phyloP scores from a whole-genome alignment of 92 coral and sea anemone species.

The Isaurus tuberculatus region DNA sequence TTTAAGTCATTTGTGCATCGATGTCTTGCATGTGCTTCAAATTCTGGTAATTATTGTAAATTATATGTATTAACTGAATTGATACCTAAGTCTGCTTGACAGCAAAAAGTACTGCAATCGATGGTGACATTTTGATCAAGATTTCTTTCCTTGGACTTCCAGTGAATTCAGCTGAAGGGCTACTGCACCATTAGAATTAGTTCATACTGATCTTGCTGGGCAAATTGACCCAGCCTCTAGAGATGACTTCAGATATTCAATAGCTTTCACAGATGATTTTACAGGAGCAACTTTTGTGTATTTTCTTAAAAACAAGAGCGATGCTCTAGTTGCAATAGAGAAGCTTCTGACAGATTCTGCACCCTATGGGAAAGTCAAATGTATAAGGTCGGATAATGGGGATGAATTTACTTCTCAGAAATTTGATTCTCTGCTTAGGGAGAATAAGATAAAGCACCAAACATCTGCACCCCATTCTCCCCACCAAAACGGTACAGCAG shows the following conservation, averaged over 20 bases:
- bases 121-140: not conserved
- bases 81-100: not conserved
- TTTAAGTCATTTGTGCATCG: too few species aligned
- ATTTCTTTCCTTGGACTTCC: not conserved
- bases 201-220: constrained; percentile 63
- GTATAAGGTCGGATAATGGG: constrained; percentile 37
- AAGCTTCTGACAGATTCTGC: constrained; percentile 57
- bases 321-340: constrained; percentile 53
- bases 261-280: constrained; percentile 55
- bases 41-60: too few species aligned
- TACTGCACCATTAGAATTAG: constrained; percentile 54
- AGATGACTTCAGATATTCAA: constrained; percentile 52
- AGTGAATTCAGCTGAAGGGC: constrained; percentile 10
- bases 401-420: constrained; percentile 19
- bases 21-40: too few species aligned
- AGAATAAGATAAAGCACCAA: constrained; percentile 42
- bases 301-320: constrained; percentile 54
- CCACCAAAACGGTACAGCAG: constrained; percentile 66
- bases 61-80: too few species aligned
- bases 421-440: constrained; percentile 29
- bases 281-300: constrained; percentile 39
- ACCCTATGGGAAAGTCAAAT: constrained; percentile 47
- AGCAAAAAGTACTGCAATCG: not conserved
- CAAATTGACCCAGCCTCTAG: constrained; percentile 62
- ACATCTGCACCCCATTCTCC: constrained; percentile 58